Conservation (phyloP, 2,113 vertebrate species). For the Illadopsis cleaveri region DNA sequence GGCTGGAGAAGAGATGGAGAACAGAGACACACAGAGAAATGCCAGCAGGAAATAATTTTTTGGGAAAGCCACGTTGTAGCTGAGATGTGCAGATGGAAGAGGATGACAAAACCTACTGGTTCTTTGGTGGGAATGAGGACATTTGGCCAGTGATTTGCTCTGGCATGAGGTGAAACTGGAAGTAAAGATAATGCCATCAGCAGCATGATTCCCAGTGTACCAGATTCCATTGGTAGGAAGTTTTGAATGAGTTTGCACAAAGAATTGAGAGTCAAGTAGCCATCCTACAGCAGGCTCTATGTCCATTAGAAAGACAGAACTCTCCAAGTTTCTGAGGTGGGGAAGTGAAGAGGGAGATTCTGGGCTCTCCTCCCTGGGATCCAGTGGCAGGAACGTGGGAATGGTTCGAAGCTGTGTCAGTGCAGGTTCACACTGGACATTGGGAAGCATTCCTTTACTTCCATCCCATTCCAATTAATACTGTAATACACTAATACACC, state of each 20-base stretch:
- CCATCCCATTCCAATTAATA: neutral
- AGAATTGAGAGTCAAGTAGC: neutral
- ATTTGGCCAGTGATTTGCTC: neutral
- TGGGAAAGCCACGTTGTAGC: neutral
- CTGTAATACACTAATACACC: rapidly evolving
- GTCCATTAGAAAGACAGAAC: neutral
- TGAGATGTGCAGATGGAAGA: neutral
- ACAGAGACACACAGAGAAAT: neutral
- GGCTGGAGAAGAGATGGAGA: neutral
- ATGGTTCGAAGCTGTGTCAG: neutral
- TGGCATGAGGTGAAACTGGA: neutral
- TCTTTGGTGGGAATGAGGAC: neutral
- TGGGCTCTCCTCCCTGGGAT: neutral
- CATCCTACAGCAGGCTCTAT: rapidly evolving
- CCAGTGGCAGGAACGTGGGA: rapidly evolving
- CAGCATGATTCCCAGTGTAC: neutral
- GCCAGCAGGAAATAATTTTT: neutral
- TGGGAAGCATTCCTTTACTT: neutral
- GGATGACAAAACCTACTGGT: neutral
- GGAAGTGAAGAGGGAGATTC: neutral
- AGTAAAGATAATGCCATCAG: neutral
- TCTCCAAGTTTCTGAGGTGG: neutral
- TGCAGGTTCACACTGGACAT: neutral
- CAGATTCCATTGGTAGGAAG: neutral
- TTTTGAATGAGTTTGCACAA: neutral